phyloP scores from a whole-genome alignment of 2,797 vertebrate species.

The Paguma larvata region DNA sequence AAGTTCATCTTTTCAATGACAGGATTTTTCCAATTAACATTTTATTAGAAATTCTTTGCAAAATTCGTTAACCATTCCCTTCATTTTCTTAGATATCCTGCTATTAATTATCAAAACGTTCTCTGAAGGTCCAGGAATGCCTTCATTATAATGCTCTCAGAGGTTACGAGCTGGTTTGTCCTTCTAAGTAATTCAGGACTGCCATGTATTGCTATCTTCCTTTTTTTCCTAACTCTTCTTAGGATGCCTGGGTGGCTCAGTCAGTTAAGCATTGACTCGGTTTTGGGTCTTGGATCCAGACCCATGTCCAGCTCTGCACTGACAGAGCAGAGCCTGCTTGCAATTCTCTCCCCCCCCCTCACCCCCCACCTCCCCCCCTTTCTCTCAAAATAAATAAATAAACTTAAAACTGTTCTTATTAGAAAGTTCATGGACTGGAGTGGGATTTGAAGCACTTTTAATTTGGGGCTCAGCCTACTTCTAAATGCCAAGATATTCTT shows the following conservation, averaged over 20 bases:
- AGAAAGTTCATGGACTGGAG: background rate
- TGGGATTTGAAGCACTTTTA: background rate
- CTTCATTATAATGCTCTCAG: background rate
- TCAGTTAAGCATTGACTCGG: no score
- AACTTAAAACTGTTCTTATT: background rate
- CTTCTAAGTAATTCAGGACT: background rate
- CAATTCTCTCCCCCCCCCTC: no score
- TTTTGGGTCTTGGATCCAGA: no score
- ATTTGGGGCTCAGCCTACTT: background rate
- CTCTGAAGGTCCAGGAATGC: background rate
- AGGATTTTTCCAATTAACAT: constrained; percentile 15
- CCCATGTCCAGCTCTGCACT: no score
- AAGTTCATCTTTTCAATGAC: constrained; percentile 12
- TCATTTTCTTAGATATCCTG: background rate
- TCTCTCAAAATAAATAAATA: no score
- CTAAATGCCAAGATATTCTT: background rate
- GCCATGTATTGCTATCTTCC: background rate
- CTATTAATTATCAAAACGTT: constrained; percentile 19
- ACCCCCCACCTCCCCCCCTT: no score
- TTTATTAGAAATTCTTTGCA: constrained; percentile 24
- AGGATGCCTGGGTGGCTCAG: no score
- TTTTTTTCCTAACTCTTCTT: background rate
- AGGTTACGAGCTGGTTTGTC: background rate
- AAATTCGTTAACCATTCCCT: constrained; percentile 6
- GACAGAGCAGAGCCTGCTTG: no score